Base-by-base conservation (phyloP, 2,888 invertebrate species). In the Drosophila greeni region DNA sequence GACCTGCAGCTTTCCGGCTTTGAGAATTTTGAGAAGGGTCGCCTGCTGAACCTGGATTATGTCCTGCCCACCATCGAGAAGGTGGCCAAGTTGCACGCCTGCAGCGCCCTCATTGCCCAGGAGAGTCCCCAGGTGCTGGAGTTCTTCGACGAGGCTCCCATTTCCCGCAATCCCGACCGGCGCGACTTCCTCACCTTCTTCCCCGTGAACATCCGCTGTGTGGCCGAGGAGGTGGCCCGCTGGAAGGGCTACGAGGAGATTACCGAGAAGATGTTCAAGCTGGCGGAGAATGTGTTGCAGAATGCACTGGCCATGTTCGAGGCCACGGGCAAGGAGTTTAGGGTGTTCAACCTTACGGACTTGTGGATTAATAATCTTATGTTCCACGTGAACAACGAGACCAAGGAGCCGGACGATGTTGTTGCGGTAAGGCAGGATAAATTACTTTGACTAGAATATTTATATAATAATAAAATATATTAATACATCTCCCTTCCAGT, bases 1-100 rank as follows among this genome's bases (percentile, higher is more conserved):
- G n/a, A n/a, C n/a, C n/a, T n/a, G n/a, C n/a, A n/a, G n/a, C 84
- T 88, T 2, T 81, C 86, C 37, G 91, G 91, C n/a, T 92, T 89
- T 75, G 88, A 89, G 47, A 91, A 91, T 88, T 90, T 90, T n/a
- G 89, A 90, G 72, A 89, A 90, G 26, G 88, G 89, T 33, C 83
- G 87, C 24, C 91, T 92, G 16, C 87, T 92, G 12, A 91, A 92
- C 81, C 83, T 90, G 61, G 88, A 90, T 24, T 91, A 92, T 73
- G 88, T 90, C 53, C 74, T 90, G 54, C 84, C 90, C 47, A 90
- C 91, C 3, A 75, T 92, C 5, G 88, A 89, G 59, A 91, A 90
- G 79, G 74, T 92, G 61, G 92, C 91, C 2, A 90, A 88, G 74
- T 86, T 91, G 62, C 92, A 92, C 74, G 92, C 92, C 3, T 89